Evolutionary conservation across 2,113 vertebrate genomes (phyloP).

Genomic region (Halcyon malimbica): DNA sequence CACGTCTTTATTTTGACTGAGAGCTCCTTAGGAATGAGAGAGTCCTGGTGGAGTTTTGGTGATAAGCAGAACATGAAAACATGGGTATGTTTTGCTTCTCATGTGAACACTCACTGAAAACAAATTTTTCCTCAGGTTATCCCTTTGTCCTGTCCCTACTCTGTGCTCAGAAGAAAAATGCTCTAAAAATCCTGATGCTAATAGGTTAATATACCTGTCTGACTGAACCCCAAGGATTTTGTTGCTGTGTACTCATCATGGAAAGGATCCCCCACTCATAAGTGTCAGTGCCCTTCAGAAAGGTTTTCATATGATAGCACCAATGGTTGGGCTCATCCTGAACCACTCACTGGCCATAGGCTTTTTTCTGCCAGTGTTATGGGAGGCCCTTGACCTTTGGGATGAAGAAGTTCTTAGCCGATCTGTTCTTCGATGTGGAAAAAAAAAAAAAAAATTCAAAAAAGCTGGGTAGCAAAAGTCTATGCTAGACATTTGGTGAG

Average conservation of each 20-base stretch:
- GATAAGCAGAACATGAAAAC: not conserved
- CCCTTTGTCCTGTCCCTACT: not conserved
- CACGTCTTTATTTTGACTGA: not conserved
- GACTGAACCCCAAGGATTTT: accelerated
- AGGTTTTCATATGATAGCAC: not conserved
- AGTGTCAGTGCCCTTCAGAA: not conserved
- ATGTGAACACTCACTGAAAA: not conserved
- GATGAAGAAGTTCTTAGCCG: not conserved
- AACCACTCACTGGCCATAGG: accelerated
- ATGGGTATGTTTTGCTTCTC: not conserved
- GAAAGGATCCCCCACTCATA: not conserved
- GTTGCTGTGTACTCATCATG: not conserved
- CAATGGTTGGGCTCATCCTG: accelerated
- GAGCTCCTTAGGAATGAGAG: not conserved
- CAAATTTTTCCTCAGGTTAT: not conserved
- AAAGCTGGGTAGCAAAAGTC: not conserved
- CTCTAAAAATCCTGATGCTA: not conserved
- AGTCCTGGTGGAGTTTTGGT: not conserved
- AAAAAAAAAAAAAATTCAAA: not conserved
- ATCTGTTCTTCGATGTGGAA: not conserved
- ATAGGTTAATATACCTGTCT: not conserved
- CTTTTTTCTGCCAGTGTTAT: accelerated
- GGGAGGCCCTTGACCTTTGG: not conserved
- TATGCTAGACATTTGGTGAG: not conserved
- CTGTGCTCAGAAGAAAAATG: not conserved